These are phyloP conservation scores for Sciurus carolinensis DNA, from an alignment of 2,797 vertebrate genomes.

Conservation along the genomic window DNA sequence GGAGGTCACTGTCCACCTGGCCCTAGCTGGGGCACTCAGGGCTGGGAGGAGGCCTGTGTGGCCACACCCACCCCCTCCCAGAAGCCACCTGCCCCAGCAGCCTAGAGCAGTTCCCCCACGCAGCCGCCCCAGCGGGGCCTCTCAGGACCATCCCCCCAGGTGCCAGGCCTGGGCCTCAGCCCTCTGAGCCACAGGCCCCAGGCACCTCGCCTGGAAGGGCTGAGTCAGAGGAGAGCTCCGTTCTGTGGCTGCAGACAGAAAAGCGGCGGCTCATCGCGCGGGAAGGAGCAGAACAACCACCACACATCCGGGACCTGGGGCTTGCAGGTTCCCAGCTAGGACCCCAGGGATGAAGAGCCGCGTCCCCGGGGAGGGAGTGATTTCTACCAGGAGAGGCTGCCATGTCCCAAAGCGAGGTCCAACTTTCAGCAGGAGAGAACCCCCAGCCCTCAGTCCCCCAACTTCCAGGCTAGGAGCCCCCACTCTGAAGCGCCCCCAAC, in stretches of 20 bases:
- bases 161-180: neutral
- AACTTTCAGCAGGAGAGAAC: neutral
- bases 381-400: neutral
- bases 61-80: neutral
- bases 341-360: neutral
- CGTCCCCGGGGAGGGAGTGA: neutral
- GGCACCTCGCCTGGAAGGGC: neutral
- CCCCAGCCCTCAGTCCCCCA: neutral
- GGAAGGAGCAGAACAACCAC: neutral
- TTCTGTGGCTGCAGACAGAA: neutral
- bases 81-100: neutral
- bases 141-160: neutral
- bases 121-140: neutral
- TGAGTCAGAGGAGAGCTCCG: neutral
- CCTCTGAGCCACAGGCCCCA: neutral
- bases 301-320: neutral
- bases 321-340: neutral
- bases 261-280: neutral
- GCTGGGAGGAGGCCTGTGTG: neutral
- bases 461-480: neutral
- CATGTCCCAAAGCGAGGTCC: neutral
- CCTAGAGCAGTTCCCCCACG: neutral
- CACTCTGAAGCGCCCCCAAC: neutral
- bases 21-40: neutral
- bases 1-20: neutral